Conservation (phyloP, 2,888 invertebrate species). For the Trichacis sp. region DNA sequence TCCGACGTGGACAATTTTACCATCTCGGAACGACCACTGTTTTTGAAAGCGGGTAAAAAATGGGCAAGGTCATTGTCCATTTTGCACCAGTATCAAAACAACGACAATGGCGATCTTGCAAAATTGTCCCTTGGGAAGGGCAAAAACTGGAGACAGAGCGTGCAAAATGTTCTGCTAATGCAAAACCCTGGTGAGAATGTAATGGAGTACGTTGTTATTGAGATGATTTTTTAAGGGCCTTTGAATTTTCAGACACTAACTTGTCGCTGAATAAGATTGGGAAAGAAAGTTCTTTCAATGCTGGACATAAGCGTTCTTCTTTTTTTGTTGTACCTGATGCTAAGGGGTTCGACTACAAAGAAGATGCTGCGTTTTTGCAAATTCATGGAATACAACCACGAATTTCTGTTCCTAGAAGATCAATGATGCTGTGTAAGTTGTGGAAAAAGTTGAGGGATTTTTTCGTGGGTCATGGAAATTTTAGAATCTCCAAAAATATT, state of each 20-base stretch:
- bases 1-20: constrained; percentile 24
- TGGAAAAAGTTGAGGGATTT: no score
- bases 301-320: constrained; percentile 42
- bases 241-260: neutral
- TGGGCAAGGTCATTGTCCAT: constrained; percentile 78
- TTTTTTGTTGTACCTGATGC: constrained; percentile 55
- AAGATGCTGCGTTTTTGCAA: constrained; percentile 53
- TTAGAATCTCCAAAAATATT: no score
- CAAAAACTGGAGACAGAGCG: constrained; percentile 72
- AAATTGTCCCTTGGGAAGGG: constrained; percentile 70
- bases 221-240: neutral
- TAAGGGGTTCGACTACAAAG: constrained; percentile 40
- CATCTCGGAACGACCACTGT: constrained; percentile 52
- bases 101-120: constrained; percentile 66
- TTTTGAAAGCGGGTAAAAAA: constrained; percentile 76
- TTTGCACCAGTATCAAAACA: constrained; percentile 70
- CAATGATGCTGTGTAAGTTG: neutral
- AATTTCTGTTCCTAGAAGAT: neutral
- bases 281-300: neutral
- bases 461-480: no score
- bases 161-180: constrained; percentile 71
- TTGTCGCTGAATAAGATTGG: no score
- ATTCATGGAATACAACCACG: constrained; percentile 54
- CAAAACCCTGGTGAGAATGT: constrained; percentile 71
- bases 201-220: no score